A percentile compares a stretch with the other conserved stretches of the same genome.
phyloP scores from a whole-genome alignment of 2,888 invertebrate species.

The Venusia cambrica region DNA sequence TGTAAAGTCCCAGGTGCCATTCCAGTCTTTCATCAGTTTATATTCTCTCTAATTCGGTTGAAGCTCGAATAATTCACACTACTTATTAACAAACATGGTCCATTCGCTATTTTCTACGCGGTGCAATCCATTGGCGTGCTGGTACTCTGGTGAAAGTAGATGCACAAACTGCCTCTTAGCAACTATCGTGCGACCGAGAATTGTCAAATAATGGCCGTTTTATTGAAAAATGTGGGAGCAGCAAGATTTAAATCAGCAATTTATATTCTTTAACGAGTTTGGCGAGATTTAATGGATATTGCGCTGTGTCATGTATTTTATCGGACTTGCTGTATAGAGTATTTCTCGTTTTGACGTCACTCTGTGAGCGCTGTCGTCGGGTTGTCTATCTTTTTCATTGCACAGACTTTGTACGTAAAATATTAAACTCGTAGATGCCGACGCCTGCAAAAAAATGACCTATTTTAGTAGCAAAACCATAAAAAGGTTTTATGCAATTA shows the following conservation, averaged over 20 bases:
- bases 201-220: conserved; percentile 42
- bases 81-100: conserved; percentile 35
- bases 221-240: conserved; percentile 33
- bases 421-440: too few relatives aligned
- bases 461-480: too few relatives aligned
- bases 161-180: conserved; percentile 59
- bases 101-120: conserved; percentile 49
- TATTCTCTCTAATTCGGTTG: too few relatives aligned
- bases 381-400: conserved; percentile 7
- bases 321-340: conserved; percentile 13
- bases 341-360: conserved; percentile 34
- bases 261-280: conserved; percentile 35
- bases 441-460: too few relatives aligned
- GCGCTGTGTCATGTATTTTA: conserved; percentile 25
- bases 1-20: conserved; percentile 35
- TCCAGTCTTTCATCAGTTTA: too few relatives aligned
- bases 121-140: conserved; percentile 62
- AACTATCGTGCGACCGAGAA: conserved; percentile 38
- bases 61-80: too few relatives aligned
- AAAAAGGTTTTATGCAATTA: too few relatives aligned
- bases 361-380: conserved; percentile 8
- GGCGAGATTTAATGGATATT: conserved; percentile 32
- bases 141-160: conserved; percentile 70
- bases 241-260: conserved; percentile 28
- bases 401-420: too few relatives aligned